Evolutionary conservation across 1,140 invertebrate genomes (phyloP), one percentile per base, ranked within the genome.

Genomic region (Piezodorus guildinii): DNA sequence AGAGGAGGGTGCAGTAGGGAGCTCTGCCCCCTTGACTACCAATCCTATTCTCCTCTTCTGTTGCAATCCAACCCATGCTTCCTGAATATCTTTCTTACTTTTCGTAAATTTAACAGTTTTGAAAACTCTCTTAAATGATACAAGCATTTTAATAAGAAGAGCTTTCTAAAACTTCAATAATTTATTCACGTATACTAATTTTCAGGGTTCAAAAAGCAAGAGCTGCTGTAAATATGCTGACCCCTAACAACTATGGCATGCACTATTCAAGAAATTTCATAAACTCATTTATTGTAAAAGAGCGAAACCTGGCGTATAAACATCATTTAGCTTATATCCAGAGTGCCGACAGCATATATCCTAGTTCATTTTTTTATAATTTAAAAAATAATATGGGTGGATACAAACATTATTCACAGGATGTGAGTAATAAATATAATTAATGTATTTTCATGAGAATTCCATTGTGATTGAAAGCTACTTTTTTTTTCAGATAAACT

Each of bases 181-280:
- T 30, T 30, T 8, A 30, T 30, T 3, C 8, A 30, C 8, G 27
- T 4, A 30, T 30, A 8, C 8, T 8, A 10, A n/a, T 67, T 72
- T 75, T 61, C 65, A 82, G 80, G 0, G 74, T 78, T 16, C 70
- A 72, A 30, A 80, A 80, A 46, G 85, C 85, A 25, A 71, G 76
- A 63, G 71, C 77, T 9, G 85, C 79, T 21, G 66, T 68, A 62
- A 69, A 74, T 62, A 73, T 85, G 43, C 67, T 87, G 3, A 83
- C 76, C 21, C 70, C 77, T n/a, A 74, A 80, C 65, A 67, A 73
- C 0, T 80, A 79, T 65, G 78, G 77, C n/a, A 30, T 68, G 9
- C 75, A 81, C 44, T 78, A 81, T 65, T 82, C 82, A 3, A 72
- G 70, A 25, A 74, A 76, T 49, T 68, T 72, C 19, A 66, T 79